These are phyloP conservation scores for Verasper variegatus DNA, from an alignment of 2,113 vertebrate genomes.

Conservation along the genomic window DNA sequence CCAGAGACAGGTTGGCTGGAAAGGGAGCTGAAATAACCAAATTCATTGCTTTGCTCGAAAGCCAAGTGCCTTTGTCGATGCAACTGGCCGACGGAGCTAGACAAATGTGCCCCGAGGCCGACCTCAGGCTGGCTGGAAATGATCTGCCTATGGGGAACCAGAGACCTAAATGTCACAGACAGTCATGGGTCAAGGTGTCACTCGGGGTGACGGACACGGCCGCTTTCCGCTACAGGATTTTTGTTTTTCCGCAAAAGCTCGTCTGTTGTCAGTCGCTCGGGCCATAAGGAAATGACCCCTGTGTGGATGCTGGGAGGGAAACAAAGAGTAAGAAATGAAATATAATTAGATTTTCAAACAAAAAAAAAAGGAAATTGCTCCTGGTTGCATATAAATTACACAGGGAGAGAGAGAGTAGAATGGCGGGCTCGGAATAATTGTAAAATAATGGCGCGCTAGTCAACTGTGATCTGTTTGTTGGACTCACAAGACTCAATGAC, in stretches of 20 bases:
- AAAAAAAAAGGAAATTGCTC: too few species aligned
- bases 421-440: not conserved
- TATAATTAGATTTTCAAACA: not conserved
- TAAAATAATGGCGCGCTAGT: not conserved
- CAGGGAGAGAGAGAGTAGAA: not conserved
- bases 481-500: not conserved
- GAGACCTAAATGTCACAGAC: constrained; percentile 74
- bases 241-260: constrained; percentile 19
- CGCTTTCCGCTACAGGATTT: constrained; percentile 17
- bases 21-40: constrained; percentile 11
- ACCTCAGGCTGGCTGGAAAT: constrained; percentile 68
- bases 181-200: constrained; percentile 63
- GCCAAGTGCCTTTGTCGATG: constrained; percentile 56
- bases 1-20: constrained; percentile 8
- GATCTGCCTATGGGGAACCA: constrained; percentile 59
- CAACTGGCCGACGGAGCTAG: constrained; percentile 54
- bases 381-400: not conserved
- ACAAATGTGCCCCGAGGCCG: constrained; percentile 72
- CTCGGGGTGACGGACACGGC: constrained; percentile 13
- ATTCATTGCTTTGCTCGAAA: constrained; percentile 47
- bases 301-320: constrained; percentile 5
- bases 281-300: constrained; percentile 5
- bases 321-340: not conserved
- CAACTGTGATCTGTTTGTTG: not conserved
- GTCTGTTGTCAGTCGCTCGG: constrained; percentile 19